Evolutionary conservation across 2,888 invertebrate species (phyloP).

Genomic region (Sinotaia quadrata): DNA sequence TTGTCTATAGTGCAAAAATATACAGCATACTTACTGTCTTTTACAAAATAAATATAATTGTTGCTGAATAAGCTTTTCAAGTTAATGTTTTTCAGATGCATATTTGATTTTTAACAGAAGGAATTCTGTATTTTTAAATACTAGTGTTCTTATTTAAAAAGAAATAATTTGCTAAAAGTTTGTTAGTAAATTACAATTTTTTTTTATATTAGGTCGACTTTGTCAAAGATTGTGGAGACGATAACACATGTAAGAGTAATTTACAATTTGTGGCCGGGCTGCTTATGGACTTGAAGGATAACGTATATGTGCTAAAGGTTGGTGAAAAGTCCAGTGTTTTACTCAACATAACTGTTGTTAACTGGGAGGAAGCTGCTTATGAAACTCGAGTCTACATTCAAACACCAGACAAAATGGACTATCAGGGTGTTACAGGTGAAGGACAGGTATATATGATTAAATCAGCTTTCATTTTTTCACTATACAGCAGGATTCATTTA

Average conservation of each 20-base stretch:
- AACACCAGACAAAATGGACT: slow-evolving; percentile 47
- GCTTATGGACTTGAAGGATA: slow-evolving; percentile 40
- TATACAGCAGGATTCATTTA: too few relatives aligned
- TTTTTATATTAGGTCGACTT: slow-evolving; percentile 77
- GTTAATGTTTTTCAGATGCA: too few relatives aligned
- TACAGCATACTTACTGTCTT: too few relatives aligned
- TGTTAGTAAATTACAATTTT: neutral
- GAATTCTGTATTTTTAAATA: neutral
- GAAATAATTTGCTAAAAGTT: too few relatives aligned
- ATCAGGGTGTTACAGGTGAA: slow-evolving; percentile 32
- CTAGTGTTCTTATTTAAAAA: neutral
- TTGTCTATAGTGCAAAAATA: too few relatives aligned
- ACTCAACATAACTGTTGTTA: slow-evolving; percentile 83
- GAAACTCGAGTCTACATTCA: slow-evolving; percentile 54
- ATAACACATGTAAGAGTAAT: slow-evolving; percentile 89
- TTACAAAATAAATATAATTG: too few relatives aligned
- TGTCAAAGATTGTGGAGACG: slow-evolving; percentile 88
- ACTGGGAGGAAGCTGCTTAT: slow-evolving; percentile 79
- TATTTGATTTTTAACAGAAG: too few relatives aligned
- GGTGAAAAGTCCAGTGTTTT: slow-evolving; percentile 85
- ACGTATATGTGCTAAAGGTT: slow-evolving; percentile 74
- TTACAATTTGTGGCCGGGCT: slow-evolving; percentile 75
- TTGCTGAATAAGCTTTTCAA: too few relatives aligned
- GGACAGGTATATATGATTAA: slow-evolving; percentile 26
- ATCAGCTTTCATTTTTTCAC: too few relatives aligned